Evolutionary conservation across 2,888 invertebrate species (phyloP).

Genomic region (Physocephala rufipes): DNA sequence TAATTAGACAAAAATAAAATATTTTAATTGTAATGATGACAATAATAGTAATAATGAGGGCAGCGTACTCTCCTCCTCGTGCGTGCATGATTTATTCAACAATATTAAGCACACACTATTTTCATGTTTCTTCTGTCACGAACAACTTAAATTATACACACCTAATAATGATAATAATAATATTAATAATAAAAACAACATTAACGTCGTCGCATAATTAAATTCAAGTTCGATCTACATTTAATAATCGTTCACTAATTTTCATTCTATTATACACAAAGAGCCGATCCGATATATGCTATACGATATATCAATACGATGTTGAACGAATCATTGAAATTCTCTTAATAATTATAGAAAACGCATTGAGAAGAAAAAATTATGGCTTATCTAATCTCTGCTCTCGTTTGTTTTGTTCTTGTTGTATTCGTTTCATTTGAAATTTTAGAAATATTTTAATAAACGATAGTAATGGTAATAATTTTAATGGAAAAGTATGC

Average conservation of each 20-base stretch:
- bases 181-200: slow-evolving; percentile 15
- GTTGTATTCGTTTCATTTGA: background rate
- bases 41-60: background rate
- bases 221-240: slow-evolving; percentile 17
- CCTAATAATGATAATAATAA: slow-evolving; percentile 4
- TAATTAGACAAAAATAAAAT: background rate
- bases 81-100: slow-evolving; percentile 31
- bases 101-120: slow-evolving; percentile 31
- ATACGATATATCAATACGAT: background rate
- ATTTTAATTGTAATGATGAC: background rate
- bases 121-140: background rate
- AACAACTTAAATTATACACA: background rate
- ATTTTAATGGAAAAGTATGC: background rate
- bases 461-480: background rate
- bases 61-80: background rate
- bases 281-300: background rate
- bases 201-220: slow-evolving; percentile 19
- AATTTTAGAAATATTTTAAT: background rate
- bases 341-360: slow-evolving; percentile 22
- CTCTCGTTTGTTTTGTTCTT: slow-evolving; percentile 18
- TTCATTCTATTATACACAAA: slow-evolving; percentile 5
- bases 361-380: slow-evolving; percentile 21
- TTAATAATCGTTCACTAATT: slow-evolving; percentile 13
- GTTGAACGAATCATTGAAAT: slow-evolving; percentile 2
- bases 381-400: slow-evolving; percentile 14